Evolutionary conservation across 2,888 invertebrate species (phyloP), one percentile per base, ranked within the genome.

Genomic region (Drosophila nr. fundita): DNA sequence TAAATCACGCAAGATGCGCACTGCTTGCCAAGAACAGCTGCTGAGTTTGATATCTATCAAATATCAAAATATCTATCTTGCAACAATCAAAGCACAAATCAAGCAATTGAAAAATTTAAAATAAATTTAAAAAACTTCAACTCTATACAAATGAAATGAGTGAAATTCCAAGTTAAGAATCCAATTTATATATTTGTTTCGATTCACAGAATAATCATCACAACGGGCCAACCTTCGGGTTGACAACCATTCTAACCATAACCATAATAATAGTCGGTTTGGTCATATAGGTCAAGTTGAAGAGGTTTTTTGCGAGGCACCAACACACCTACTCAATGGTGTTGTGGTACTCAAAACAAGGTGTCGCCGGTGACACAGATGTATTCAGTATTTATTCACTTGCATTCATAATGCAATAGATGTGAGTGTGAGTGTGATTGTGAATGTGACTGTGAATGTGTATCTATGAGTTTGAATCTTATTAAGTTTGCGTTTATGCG

Each of bases 321-420:
- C 13, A 18, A 42, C 24, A 58, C 24, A 18, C 18, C 49, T n/a
- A 32, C n/a, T 27, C 11, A 38, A 29, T 27, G 27, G 15, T 21
- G 32, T 24, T 21, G 8, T 24, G 24, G 21, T n/a, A 18, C 27
- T 49, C 49, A 18, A 15, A 49, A 15, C 21, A 6, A 36, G 55
- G 40, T 57, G 55, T 57, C 29, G 40, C 29, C 13, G 15, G n/a
- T 29, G 55, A n/a, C n/a, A n/a, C n/a, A 55, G 7, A 2, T 13
- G 13, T 21, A 21, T 42, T 40, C 27, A 50, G 8, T 15, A 15
- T 8, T 15, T 54, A 54, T 54, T 53, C 32, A 27, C 18, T n/a
- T 48, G 36, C 38, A 49, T 66, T 61, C 10, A 29, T n/a, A 54
- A 53, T 72, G 73, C 73, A 72, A 63, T 48, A 54, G 40, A 54